phyloP scores from a whole-genome alignment of 1,140 invertebrate species.

The Lepidotrigona ventralis region DNA sequence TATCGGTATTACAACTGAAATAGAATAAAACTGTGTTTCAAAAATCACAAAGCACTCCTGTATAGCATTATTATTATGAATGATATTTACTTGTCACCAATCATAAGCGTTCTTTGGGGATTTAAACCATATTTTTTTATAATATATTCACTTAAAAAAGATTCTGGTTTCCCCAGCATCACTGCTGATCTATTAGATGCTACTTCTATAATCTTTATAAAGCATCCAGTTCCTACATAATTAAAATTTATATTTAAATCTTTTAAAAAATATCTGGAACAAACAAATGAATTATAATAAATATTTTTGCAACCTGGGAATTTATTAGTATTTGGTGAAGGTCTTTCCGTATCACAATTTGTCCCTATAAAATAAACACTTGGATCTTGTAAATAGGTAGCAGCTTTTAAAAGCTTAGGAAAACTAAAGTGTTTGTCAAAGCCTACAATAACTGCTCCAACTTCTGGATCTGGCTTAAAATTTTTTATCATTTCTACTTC shows the following conservation, averaged over 20 bases:
- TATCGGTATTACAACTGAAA: conserved; percentile 91
- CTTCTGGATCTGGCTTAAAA: conserved; percentile 86
- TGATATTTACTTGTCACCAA: conserved; percentile 89
- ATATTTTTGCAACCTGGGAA: conserved; percentile 63
- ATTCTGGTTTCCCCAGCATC: conserved; percentile 91
- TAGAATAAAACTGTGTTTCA: conserved; percentile 26
- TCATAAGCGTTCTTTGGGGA: conserved; percentile 92
- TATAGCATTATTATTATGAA: conserved; percentile 18
- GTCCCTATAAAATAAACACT: conserved; percentile 93
- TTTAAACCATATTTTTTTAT: conserved; percentile 84
- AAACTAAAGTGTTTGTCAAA: conserved; percentile 96
- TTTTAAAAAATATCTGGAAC: background rate
- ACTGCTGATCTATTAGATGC: conserved; percentile 89
- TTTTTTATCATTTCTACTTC: conserved; percentile 75
- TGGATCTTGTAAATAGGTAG: conserved; percentile 89
- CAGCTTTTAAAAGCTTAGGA: conserved; percentile 93
- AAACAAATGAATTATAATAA: conserved; percentile 20
- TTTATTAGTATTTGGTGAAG: conserved; percentile 67
- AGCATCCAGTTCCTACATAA: conserved; percentile 88
- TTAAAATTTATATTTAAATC: background rate
- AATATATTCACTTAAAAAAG: conserved; percentile 80
- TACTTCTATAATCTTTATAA: conserved; percentile 90
- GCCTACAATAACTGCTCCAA: conserved; percentile 94
- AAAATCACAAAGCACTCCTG: background rate
- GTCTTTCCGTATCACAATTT: conserved; percentile 81